Evolutionary conservation across 2,797 vertebrate genomes (phyloP).

Genomic region (Falco columbarius): DNA sequence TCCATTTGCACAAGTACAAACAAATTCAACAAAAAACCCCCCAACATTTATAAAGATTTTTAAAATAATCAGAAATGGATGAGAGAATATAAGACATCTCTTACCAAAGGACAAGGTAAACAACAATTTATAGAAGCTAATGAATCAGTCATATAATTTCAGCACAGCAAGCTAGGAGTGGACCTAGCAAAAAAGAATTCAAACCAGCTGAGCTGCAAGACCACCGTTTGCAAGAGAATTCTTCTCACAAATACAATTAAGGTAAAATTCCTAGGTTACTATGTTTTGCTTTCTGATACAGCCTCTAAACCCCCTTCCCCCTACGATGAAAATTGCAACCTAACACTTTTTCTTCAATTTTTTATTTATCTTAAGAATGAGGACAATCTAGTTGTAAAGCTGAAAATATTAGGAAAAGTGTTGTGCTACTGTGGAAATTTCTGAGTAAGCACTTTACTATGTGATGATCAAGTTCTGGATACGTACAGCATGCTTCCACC

Average conservation of each 20-base stretch:
- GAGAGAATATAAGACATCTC: neutral
- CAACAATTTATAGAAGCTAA: neutral
- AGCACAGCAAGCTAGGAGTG: neutral
- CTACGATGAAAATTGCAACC: neutral
- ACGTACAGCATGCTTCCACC: neutral
- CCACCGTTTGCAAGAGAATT: neutral
- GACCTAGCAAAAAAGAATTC: neutral
- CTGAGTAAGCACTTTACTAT: neutral
- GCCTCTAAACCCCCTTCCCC: neutral
- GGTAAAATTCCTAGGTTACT: neutral
- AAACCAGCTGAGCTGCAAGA: neutral
- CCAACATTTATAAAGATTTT: neutral
- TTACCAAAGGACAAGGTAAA: neutral
- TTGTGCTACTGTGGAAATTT: neutral
- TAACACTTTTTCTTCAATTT: too few species aligned
- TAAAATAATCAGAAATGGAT: neutral
- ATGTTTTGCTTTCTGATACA: neutral
- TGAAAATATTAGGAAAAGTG: neutral
- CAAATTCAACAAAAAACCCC: neutral
- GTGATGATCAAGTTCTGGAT: neutral
- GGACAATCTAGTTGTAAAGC: neutral
- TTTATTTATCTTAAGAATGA: neutral
- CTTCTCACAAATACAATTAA: neutral
- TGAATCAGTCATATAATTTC: conserved; percentile 48
- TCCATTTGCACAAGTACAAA: neutral